Percentiles rank a stretch among this genome's conserved stretches.
These are phyloP conservation scores for Sturnus vulgaris DNA, from an alignment of 2,113 vertebrate genomes.

Conservation along the genomic window DNA sequence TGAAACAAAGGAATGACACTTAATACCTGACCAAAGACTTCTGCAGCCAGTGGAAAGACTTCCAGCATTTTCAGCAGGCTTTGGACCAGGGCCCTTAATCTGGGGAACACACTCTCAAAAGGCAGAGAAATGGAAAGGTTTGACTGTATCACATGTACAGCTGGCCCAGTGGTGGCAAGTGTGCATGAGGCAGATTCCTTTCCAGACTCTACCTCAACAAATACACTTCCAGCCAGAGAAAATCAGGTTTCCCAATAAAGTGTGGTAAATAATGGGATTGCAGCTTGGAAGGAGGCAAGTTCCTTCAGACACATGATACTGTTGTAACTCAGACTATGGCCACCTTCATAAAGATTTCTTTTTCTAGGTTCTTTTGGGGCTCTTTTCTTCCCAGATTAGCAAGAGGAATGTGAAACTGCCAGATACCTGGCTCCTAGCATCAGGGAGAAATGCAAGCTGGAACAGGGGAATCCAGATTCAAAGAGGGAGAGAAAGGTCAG, in stretches of 20 bases:
- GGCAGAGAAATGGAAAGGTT: neutral
- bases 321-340: neutral
- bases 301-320: constrained; percentile 27
- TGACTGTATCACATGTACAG: neutral
- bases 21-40: neutral
- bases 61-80: constrained; percentile 23
- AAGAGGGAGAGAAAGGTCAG: neutral
- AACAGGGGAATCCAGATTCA: neutral
- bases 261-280: constrained; percentile 18
- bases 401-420: constrained; percentile 3
- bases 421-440: neutral
- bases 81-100: constrained; percentile 13
- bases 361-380: neutral
- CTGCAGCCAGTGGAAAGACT: neutral
- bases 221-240: constrained; percentile 24
- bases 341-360: neutral
- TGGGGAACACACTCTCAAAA: constrained; percentile 8
- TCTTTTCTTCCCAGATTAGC: neutral
- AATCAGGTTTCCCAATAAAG: constrained; percentile 25
- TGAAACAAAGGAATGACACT: neutral
- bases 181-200: constrained; percentile 12
- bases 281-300: constrained; percentile 12
- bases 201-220: constrained; percentile 53
- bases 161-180: constrained; percentile 5
- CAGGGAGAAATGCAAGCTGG: neutral